Evolutionary conservation across 2,113 vertebrate genomes (phyloP).

Genomic region (Gopherus flavomarginatus): DNA sequence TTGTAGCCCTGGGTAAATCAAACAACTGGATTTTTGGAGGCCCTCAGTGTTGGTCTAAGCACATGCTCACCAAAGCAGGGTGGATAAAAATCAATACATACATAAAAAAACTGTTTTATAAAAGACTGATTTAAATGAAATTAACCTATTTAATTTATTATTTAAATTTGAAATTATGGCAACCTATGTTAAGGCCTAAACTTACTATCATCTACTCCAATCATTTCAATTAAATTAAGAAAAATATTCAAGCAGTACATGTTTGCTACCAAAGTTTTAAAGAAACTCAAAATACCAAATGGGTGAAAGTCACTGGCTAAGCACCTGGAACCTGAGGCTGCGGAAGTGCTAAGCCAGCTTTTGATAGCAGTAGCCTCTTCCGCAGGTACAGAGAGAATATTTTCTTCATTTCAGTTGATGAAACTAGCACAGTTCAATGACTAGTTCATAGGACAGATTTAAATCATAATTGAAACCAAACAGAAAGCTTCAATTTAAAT

Average conservation of each 20-base stretch:
- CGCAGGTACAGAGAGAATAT: neutral
- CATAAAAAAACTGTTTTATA: too few species aligned
- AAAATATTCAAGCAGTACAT: neutral
- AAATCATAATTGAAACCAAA: neutral
- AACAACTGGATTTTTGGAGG: neutral
- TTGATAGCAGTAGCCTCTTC: neutral
- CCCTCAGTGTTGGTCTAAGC: too few species aligned
- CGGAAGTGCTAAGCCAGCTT: neutral
- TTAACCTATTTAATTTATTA: neutral
- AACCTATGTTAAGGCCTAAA: neutral
- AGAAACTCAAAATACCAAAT: neutral
- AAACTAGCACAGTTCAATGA: neutral
- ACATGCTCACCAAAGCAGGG: too few species aligned
- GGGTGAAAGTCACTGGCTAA: neutral
- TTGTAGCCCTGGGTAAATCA: neutral
- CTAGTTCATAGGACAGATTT: too few species aligned
- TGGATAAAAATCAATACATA: too few species aligned
- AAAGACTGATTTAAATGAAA: too few species aligned
- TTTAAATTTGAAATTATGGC: neutral
- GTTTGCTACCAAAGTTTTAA: neutral
- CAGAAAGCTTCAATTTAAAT: neutral
- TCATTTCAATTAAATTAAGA: neutral
- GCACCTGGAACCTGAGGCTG: neutral
- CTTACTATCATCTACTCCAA: neutral
- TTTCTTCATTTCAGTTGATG: neutral